Base-by-base conservation (phyloP, 1,140 invertebrate genomes). In the Dufourea novaeangliae region DNA sequence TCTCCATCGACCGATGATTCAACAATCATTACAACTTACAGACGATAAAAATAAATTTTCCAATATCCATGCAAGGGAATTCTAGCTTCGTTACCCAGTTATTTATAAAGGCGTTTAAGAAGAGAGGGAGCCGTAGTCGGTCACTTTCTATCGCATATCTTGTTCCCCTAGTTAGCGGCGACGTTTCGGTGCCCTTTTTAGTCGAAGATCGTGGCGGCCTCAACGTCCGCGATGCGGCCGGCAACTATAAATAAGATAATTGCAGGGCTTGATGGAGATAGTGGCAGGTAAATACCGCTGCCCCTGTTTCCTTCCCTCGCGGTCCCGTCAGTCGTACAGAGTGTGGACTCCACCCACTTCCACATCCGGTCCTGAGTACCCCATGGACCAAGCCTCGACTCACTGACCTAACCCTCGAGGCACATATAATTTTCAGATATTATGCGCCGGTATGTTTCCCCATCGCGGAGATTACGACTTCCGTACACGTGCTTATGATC, bases 181-280 rank as follows among this genome's bases (percentile, higher is more conserved):
- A 54, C 32, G 11, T 54, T 54, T 64, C 34, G 44, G 61, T 64
- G 5, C 17, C 34, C n/a, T 57, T 75, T 59, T 68, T 59, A 20
- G 29, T 27, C 10, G n/a, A 14, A 59, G n/a, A 27, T 44, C 72
- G 17, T 25, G n/a, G n/a, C 50, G 25, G 29, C 22, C 22, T 56
- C 11, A 17, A 59, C 20, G 20, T 75, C 54, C 39, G 64, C 78
- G 78, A 82, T 80, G 74, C 64, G 68, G 61, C 50, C 46, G 61
- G 41, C 72, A 63, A 44, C 75, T 83, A 85, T 85, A 85, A 85
- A 83, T 85, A 85, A 79, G 68, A 69, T 83, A 83, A 83, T 78
- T 80, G 67, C 68, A 62, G 41, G 46, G 64, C 78, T 79, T 56
- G 81, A 79, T 77, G 59, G 71, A 81, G 84, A 85, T 83, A 79